Percentiles rank a stretch among this genome's conserved stretches.
Conservation (phyloP, 2,113 vertebrate species). For the Channa maculata region DNA sequence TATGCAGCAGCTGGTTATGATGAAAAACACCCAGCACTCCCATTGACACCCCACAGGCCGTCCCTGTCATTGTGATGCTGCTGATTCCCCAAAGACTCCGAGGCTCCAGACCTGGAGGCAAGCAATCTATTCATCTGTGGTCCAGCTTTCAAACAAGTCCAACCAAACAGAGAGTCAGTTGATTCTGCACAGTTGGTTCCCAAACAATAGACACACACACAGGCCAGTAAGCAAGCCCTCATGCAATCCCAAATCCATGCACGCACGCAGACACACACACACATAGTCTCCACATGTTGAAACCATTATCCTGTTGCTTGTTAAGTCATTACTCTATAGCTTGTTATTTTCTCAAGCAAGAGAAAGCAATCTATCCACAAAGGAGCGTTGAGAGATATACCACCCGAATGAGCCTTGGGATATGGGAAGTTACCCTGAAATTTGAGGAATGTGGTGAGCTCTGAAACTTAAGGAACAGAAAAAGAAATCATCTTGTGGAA, state of each 20-base stretch:
- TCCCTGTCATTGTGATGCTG: constrained; percentile 70
- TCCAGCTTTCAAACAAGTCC: constrained; percentile 75
- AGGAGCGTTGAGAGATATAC: constrained; percentile 83
- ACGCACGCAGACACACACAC: constrained; percentile 61
- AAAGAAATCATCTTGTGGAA: constrained; percentile 50
- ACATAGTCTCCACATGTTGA: constrained; percentile 78
- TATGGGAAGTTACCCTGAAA: constrained; percentile 82
- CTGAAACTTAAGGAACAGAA: constrained; percentile 73
- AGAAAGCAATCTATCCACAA: constrained; percentile 81
- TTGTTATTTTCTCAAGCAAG: constrained; percentile 84
- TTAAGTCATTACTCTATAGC: constrained; percentile 84
- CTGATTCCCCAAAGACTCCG: constrained; percentile 50
- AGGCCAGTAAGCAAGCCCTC: constrained; percentile 46
- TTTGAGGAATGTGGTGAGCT: constrained; percentile 76
- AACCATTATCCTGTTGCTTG: constrained; percentile 83
- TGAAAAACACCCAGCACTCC: constrained; percentile 77
- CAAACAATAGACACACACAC: constrained; percentile 71
- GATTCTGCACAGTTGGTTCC: constrained; percentile 64
- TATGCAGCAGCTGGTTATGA: constrained; percentile 73
- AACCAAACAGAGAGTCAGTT: constrained; percentile 62
- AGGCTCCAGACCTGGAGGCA: constrained; percentile 55
- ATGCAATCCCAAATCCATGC: constrained; percentile 39
- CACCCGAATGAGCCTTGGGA: constrained; percentile 78
- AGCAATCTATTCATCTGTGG: constrained; percentile 54
- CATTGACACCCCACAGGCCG: constrained; percentile 60